Evolutionary conservation across 2,888 invertebrate genomes (phyloP), one percentile per base, ranked within the genome.

Genomic region (Sesamia inferens): DNA sequence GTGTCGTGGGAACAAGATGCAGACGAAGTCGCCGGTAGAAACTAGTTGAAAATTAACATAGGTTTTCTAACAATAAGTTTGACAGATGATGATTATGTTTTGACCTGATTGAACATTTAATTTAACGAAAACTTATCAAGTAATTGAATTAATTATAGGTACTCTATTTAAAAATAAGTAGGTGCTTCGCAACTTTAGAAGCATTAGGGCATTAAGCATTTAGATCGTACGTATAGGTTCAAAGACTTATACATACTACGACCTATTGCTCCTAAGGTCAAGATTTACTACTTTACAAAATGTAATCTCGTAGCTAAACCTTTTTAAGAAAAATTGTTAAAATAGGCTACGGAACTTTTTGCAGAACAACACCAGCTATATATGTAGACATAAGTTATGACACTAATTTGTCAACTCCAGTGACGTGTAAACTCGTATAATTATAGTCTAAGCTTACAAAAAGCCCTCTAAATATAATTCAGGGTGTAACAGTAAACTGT

Each of bases 391-490:
- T 69, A 82, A 76, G 76, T 76, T 72, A 66, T 58, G 61, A 79
- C 68, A 71, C 76, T 48, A 77, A 78, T 84, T 83, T 79, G 74
- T 84, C 74, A 76, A 39, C 62, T 55, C 54, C n/a, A 54, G 72
- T 58, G 69, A 76, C 78, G 70, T 74, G 81, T 59, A 76, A 76
- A 76, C 80, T 73, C 71, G 68, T 63, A 69, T 77, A 83, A 85
- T 86, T 83, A 73, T 76, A 66, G 78, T 71, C 67, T 77, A 74
- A 77, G 72, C 74, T 83, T 77, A 76, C 78, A 82, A 84, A 86
- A 83, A 83, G 74, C 82, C 72, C 54, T 76, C 72, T 78, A 74
- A 83, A 82, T 79, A 85, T 82, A 82, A 85, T 77, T 76, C 72
- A 54, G 78, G 47, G 62, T 65, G 80, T 76, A 82, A 84, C 69